Base-by-base conservation (phyloP, 2,888 invertebrate species). In the Drosophila cyrtoloma region DNA sequence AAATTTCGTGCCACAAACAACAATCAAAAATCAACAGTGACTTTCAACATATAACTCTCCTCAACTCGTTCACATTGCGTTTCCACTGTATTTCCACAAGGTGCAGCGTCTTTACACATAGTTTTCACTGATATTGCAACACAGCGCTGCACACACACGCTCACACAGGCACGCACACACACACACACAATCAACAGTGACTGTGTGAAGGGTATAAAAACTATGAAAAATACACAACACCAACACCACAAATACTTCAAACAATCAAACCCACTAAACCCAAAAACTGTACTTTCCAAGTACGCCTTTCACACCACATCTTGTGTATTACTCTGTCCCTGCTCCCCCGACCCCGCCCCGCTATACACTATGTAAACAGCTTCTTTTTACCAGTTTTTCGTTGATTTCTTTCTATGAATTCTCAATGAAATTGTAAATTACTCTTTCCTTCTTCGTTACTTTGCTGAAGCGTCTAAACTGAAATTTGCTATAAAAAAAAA, bases 181-280 rank as follows among this genome's bases (percentile, higher is more conserved):
- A 62, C 37, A 33, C 59, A 58, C 50, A 61, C 69, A 56, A 42
- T 52, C 67, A 61, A n/a, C 33, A 56, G 56, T 52, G 50, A 73
- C 71, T 73, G 76, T 82, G 78, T 83, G 86, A 86, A 86, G 86
- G 86, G 86, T 86, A 86, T 86, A 86, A 88, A 82, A 86, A 86
- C 86, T 86, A 72, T 86, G 67, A 66, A 58, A 65, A 80, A 84
- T 68, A 71, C 47, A 70, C 39, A 55, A 64, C 56, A 66, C 32
- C 57, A 67, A 58, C 37, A 42, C 51, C 58, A 60, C 50, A 65
- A 60, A 66, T 22, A 56, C 56, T 56, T 63, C 66, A 77, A 51
- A 57, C 50, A 53, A 55, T 42, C 32, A 37, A 71, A 59, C 19
- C 19, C 30, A 56, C 16, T 35, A 35, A 71, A 22, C 26, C 68